Percentiles rank a stretch among this genome's conserved stretches.
Evolutionary conservation across 2,113 vertebrate species (phyloP).

Genomic region (Anser cygnoides): DNA sequence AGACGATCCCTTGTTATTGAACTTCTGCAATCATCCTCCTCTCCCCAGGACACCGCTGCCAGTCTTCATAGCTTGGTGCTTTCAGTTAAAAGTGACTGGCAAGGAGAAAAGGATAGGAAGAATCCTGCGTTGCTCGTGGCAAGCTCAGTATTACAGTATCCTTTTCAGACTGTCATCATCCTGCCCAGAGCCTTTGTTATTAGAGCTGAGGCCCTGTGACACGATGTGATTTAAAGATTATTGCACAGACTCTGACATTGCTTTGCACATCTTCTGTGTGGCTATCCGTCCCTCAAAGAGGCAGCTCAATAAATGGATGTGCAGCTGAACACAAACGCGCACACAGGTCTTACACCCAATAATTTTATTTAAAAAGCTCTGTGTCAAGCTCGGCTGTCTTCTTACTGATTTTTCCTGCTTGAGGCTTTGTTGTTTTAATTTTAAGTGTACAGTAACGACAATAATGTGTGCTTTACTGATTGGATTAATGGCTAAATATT

Average conservation of each 20-base stretch:
- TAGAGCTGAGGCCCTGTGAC: not conserved
- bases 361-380: not conserved
- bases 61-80: not conserved
- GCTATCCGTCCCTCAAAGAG: not conserved
- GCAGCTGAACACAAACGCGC: not conserved
- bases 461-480: not conserved
- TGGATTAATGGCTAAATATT: not conserved
- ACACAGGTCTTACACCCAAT: not conserved
- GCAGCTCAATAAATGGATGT: not conserved
- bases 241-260: not conserved
- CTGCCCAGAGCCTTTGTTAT: not conserved
- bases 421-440: not conserved
- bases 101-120: not conserved
- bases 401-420: not conserved
- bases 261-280: not conserved
- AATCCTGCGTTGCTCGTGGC: not conserved
- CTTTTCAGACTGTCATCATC: conserved; percentile 14
- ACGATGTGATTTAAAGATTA: conserved; percentile 32
- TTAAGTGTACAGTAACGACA: not conserved
- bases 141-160: not conserved
- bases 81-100: not conserved
- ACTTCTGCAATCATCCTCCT: not conserved
- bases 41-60: not conserved
- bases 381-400: not conserved
- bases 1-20: not conserved